These are phyloP conservation scores for Hydropotes inermis DNA, from an alignment of 2,113 vertebrate species.

Conservation along the genomic window DNA sequence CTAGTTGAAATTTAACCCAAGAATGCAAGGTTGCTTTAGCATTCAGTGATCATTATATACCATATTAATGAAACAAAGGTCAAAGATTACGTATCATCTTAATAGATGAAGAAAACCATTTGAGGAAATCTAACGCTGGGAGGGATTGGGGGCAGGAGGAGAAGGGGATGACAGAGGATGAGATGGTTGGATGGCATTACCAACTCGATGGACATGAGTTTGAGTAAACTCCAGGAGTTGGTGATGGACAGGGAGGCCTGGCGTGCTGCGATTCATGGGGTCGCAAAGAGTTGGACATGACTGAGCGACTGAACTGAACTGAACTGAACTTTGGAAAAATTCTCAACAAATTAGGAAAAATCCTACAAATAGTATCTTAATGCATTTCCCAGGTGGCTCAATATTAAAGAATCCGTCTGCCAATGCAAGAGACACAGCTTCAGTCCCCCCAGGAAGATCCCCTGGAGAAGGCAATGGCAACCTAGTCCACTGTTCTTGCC, in stretches of 20 bases:
- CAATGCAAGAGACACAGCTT: background rate
- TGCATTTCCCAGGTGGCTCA: background rate
- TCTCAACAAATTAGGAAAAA: background rate
- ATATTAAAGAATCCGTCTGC: background rate
- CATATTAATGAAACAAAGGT: background rate
- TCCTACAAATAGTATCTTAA: background rate
- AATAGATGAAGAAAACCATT: background rate
- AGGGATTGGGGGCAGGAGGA: too few species aligned
- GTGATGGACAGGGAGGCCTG: too few species aligned
- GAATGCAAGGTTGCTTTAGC: background rate
- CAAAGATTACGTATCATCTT: background rate
- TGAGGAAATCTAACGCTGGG: background rate
- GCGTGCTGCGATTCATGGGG: too few species aligned
- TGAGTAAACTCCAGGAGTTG: too few species aligned
- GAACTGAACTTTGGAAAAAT: background rate
- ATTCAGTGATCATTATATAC: background rate
- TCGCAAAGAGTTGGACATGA: too few species aligned
- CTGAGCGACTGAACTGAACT: too few species aligned
- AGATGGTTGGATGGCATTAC: too few species aligned
- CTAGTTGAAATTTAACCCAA: background rate
- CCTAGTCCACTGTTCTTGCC: background rate
- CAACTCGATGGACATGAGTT: too few species aligned
- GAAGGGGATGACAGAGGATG: too few species aligned
- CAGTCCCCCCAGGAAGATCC: background rate
- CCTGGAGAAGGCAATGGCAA: background rate